Conservation (phyloP, 2,888 invertebrate species). For the Hyposoter didymator region DNA sequence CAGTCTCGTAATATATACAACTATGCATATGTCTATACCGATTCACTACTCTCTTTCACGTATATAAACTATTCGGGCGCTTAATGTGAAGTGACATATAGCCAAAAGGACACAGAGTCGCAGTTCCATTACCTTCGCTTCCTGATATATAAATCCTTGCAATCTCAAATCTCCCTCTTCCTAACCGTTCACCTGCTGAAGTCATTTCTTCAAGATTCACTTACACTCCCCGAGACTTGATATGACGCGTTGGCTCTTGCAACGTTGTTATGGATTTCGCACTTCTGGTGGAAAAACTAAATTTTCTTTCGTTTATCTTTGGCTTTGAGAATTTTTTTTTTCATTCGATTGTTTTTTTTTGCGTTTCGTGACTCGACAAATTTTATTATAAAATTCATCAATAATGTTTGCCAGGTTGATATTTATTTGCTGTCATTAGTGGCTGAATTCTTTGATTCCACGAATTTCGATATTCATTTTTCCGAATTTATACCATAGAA, state of each 20-base stretch:
- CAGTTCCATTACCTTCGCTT: constrained; percentile 50
- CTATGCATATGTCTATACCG: constrained; percentile 18
- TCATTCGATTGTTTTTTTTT: too few species aligned
- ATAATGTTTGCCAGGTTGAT: too few species aligned
- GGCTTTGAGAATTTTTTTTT: too few species aligned
- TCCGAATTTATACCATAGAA: background rate
- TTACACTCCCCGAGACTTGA: background rate
- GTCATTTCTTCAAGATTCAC: background rate
- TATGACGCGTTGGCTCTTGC: too few species aligned
- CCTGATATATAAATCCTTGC: constrained; percentile 38
- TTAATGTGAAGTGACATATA: constrained; percentile 62
- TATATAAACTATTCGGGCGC: constrained; percentile 63
- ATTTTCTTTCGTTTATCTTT: background rate
- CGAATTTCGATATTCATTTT: too few species aligned
- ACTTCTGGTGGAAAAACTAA: too few species aligned
- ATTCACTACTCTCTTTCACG: constrained; percentile 57
- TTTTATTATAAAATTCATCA: too few species aligned
- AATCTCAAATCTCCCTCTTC: background rate
- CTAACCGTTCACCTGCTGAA: background rate
- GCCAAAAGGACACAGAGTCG: constrained; percentile 21
- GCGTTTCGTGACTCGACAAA: too few species aligned
- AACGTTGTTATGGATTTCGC: too few species aligned
- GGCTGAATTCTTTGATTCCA: too few species aligned
- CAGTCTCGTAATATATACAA: constrained; percentile 37
- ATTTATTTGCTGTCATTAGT: too few species aligned